Evolutionary conservation across 2,888 invertebrate genomes (phyloP).

Genomic region (Diogma glabrata): DNA sequence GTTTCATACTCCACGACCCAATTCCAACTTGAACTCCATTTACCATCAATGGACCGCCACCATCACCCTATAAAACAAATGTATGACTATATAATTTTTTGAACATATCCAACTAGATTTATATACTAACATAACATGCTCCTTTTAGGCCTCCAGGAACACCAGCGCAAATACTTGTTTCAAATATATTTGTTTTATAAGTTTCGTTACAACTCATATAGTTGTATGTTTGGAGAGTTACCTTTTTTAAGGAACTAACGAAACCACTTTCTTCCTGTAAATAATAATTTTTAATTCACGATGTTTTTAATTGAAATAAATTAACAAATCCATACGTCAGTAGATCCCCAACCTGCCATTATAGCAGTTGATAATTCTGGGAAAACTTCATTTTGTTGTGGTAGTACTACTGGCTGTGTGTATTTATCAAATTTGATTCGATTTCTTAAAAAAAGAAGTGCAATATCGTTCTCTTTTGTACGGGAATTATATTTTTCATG

Average conservation of each 20-base stretch:
- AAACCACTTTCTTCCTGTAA: too few relatives aligned
- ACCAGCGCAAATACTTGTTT: constrained; percentile 3
- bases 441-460: neutral
- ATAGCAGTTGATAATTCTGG: neutral
- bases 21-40: too few relatives aligned
- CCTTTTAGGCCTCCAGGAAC: neutral
- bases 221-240: neutral
- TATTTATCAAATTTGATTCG: neutral
- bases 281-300: too few relatives aligned
- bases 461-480: neutral
- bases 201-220: neutral
- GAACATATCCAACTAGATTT: too few relatives aligned
- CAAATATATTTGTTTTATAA: neutral
- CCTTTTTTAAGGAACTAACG: neutral
- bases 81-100: too few relatives aligned
- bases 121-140: neutral
- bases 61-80: too few relatives aligned
- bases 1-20: too few relatives aligned
- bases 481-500: neutral
- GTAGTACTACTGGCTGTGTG: neutral
- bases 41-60: too few relatives aligned
- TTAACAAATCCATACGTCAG: neutral
- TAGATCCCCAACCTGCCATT: neutral
- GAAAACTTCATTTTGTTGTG: neutral
- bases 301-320: too few relatives aligned